Base-by-base conservation (phyloP, 1,140 invertebrate genomes). In the Drosophila nannoptera region DNA sequence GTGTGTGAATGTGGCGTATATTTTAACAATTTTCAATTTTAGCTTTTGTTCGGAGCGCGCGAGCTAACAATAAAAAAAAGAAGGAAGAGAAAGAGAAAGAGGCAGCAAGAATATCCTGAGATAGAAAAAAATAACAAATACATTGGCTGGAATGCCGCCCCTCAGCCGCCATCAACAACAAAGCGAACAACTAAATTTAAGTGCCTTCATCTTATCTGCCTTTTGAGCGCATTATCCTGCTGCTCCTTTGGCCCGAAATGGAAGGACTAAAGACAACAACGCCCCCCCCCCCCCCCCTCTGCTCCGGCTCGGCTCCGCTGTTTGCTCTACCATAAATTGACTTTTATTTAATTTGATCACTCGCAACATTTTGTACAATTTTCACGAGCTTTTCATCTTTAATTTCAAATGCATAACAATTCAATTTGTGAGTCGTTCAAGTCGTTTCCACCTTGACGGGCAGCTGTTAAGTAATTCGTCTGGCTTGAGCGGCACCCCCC, bases 1-100 rank as follows among this genome's bases (percentile, higher is more conserved):
- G n/a, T 73, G 53, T 70, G 38, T 61, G 62, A 36, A 46, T 59
- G 68, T 73, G 65, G 61, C 50, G 60, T 73, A 77, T 81, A 77
- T 84, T 78, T 84, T 76, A 86, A 84, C 77, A 81, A 86, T 86
- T 84, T 84, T 84, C 81, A 84, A 84, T 84, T 84, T 84, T 87
- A 81, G 81, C 81, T 84, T 84, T 84, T 84, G 81, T 84, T 86
- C 77, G 75, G 48, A 61, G 32, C 52, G 35, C 48, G 62, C 54
- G 54, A 33, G 68, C 75, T 78, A 83, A 84, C 73, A 80, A 76
- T 62, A 62, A 62, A 70, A 65, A 46, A 11, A 7, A 46, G 11
- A 7, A 43, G 6, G 5, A 16, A 31, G 49, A 46, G 60, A 4
- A 9, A 35, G 5, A 33, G 16, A n/a, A 22, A 50, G 32, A 48